phyloP scores from a whole-genome alignment of 30 jellyfish, hydroid and myxozoan genomes.

The Cassiopea xamachana region DNA sequence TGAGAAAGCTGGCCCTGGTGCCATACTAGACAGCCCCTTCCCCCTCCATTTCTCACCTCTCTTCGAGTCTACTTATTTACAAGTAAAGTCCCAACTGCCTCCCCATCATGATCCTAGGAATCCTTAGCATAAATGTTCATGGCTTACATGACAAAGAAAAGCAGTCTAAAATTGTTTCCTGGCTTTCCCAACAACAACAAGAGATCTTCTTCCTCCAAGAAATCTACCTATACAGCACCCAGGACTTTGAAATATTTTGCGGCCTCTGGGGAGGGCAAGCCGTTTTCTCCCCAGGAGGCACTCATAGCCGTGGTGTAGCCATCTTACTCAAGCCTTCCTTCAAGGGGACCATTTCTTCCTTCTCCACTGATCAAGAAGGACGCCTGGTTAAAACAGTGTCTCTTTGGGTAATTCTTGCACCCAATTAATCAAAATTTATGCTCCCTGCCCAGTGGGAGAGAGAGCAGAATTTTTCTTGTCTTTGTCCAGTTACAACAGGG shows the following conservation, averaged over 20 bases:
- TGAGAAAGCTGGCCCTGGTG: too few species aligned
- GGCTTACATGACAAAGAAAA: background rate
- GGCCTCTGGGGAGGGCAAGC: constrained; percentile 3
- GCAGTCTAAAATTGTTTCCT: background rate
- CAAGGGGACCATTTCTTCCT: background rate
- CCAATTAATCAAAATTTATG: constrained; percentile 35
- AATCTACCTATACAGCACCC: background rate
- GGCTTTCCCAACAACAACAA: background rate
- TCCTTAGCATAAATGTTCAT: background rate
- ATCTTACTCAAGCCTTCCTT: constrained; percentile 3
- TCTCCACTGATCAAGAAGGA: constrained; percentile 19
- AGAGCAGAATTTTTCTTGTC: background rate
- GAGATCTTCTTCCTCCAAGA: constrained; percentile 1
- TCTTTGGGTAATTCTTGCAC: background rate
- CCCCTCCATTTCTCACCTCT: background rate
- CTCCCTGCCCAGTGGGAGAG: constrained; percentile 18
- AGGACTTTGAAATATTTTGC: background rate
- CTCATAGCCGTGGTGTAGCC: constrained; percentile 26
- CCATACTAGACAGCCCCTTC: too few species aligned
- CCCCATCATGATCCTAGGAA: background rate
- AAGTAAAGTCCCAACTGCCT: too few species aligned
- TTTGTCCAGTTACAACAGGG: background rate
- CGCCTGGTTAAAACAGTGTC: background rate
- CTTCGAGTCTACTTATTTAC: too few species aligned
- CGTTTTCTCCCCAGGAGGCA: constrained; percentile 4